Evolutionary conservation across 2,888 invertebrate genomes (phyloP), one percentile per base, ranked within the genome.

Genomic region (Andrena marginata): DNA sequence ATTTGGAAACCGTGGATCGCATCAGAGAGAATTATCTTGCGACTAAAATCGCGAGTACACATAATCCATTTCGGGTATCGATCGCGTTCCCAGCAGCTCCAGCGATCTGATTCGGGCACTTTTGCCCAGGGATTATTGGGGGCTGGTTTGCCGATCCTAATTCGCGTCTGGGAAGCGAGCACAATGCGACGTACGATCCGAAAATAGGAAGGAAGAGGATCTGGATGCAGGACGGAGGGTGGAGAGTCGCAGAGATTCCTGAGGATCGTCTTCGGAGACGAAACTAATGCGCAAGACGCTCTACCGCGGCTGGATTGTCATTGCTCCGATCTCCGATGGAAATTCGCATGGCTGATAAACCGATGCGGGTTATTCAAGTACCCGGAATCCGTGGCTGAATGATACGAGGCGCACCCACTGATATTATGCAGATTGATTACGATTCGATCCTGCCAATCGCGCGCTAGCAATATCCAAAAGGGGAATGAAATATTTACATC

Each of bases 111-210:
- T 62, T 33, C 29, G 54, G 33, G 72, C 73, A 79, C 78, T 87
- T 85, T 85, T 80, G 59, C 69, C 33, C 54, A 26, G 42, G 79
- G 72, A 84, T 88, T 84, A 84, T 84, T 74, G 76, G 77, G 73
- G 67, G 63, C 68, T 63, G 78, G 72, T 87, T 84, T 84, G 75
- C 84, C 81, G 75, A 79, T 85, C 77, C 84, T 87, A 88, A 87
- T 87, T 85, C 82, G 77, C 80, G 75, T 79, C 85, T 82, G 59
- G 59, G 68, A 70, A 62, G 70, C 77, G 63, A 60, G 65, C 71
- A 87, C 77, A 82, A 79, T 83, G 75, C 49, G 59, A 67, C 26
- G 26, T 54, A 77, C 70, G 59, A 71, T 78, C 23, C 74, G 82
- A 77, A 80, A 77, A 85, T 85, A 68, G 78, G 71, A 35, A 42